Base-by-base conservation (phyloP, 2,797 vertebrate species). In the Enteromius trimaculatus region DNA sequence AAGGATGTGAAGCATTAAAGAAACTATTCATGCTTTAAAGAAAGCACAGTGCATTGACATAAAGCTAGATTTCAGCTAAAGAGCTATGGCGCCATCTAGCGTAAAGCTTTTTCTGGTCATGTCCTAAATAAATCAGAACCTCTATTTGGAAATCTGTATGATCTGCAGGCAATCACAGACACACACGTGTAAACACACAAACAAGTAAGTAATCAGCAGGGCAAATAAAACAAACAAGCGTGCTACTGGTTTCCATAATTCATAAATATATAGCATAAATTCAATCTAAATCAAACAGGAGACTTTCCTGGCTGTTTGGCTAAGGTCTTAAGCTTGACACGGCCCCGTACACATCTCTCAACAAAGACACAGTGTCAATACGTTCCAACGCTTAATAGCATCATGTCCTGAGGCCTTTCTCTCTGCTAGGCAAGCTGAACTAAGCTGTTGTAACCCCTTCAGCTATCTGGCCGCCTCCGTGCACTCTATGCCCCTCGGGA, bases 61-160 rank as follows among this genome's bases (percentile, higher is more conserved):
- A 44, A 31, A 49, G 49, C 29, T 49, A 2, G 21, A 4, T 16
- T 66, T 65, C 1, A 60, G 80, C 51, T 65, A 74, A 58, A 81
- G 87, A 83, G 85, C 64, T 55, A 79, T 68, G 83, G 87, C 85
- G 70, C 88, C 88, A 87, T 85, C 88, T 89, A 89, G 82, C 39
- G 88, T 10, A 1, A 23, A 37, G 2, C 0, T 37, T 29, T 55
- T 75, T 47, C 21, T 11, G 37, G 9, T 37, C 17, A 7, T 4
- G 39, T 29, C n/a, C 47, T 60, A 13, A 42, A 23, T 74, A 78
- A 64, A 47, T 51, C 8, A 34, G 26, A 47, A 65, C 55, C 42
- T 31, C 42, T 19, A 53, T 16, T 44, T n/a, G 3, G 29, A 44
- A 29, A 80, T 44, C n/a, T 13, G 31, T 19, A 39, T 42, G 77